Base-by-base conservation (phyloP, 2,113 vertebrate genomes). In the Oxygymnocypris stewartii region DNA sequence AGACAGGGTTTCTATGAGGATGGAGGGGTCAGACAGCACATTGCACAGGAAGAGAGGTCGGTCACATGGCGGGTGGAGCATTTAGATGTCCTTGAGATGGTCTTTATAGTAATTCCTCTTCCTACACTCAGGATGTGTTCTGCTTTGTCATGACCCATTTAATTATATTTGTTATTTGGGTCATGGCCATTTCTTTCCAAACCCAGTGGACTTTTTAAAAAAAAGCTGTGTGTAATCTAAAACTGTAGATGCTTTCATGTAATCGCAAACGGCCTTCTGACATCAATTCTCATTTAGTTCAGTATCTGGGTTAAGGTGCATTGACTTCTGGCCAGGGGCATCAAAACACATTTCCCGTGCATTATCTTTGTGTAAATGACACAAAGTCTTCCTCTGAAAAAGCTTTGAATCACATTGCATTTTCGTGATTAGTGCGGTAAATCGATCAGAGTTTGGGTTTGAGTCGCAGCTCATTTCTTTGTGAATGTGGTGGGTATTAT, bases 1-100 rank as follows among this genome's bases (percentile, higher is more conserved):
- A 31, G n/a, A n/a, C 44, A 77, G 75, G 47, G 20, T 78, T 28
- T 49, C 44, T 37, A 63, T 87, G 89, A 92, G 93, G 92, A 92
- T 88, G 89, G 73, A 25, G 88, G 87, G 94, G 93, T 94, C 92
- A 77, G 42, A 28, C 47, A 4, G 35, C 87, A 88, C 84, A 85
- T 85, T 79, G 78, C 44, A 13, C 7, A 42, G 71, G 78, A 85
- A 44, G 54, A 20, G 69, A 82, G 87, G 87, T 74, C 57, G 23
- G 9, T 4, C 44, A 80, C 69, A 31, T 79, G n/a, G 25, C 75
- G 35, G 31, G 75, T 82, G 65, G 47, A 23, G 44, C 65, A 49
- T 54, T 69, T 51, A 54, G 76, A 40, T 49, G 87, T 77, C 81
- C 86, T 84, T 79, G 86, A 79, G 84, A 47, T 79, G 44, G n/a